phyloP scores from a whole-genome alignment of 1,140 invertebrate genomes.

The Musca domestica region DNA sequence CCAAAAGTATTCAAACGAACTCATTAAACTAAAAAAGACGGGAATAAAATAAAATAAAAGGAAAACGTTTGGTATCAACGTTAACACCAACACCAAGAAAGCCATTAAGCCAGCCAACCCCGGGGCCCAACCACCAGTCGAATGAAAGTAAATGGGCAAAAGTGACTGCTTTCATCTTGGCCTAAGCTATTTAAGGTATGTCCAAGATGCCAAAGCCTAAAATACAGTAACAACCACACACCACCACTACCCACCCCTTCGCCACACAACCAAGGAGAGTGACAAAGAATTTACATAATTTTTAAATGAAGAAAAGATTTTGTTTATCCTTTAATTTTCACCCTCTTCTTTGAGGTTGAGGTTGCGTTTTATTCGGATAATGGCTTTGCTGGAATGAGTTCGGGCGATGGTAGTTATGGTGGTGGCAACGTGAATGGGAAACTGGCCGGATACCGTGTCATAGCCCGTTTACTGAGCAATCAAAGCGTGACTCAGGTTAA shows the following conservation, averaged over 20 bases:
- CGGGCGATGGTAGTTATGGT: background rate
- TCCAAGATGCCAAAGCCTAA: too few relatives aligned
- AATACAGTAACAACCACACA: too few relatives aligned
- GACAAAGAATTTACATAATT: conserved; percentile 18
- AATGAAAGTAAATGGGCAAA: too few relatives aligned
- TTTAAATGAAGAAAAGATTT: conserved; percentile 14
- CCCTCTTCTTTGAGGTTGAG: background rate
- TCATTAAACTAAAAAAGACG: conserved; percentile 12
- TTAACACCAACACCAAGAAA: too few relatives aligned
- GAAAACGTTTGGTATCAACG: too few relatives aligned
- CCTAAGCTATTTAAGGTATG: too few relatives aligned
- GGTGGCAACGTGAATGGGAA: too few relatives aligned
- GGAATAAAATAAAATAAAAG: background rate
- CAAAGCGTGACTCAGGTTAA: conserved; percentile 14
- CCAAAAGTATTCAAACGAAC: conserved; percentile 12
- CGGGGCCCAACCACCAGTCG: too few relatives aligned
- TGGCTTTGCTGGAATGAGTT: background rate
- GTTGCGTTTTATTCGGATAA: background rate
- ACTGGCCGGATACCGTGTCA: background rate
- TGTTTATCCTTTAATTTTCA: background rate
- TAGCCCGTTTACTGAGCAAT: background rate
- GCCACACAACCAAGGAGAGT: background rate
- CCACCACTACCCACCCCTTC: too few relatives aligned
- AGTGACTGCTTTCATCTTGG: too few relatives aligned
- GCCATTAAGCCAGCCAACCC: too few relatives aligned